Evolutionary conservation across 2,113 vertebrate species (phyloP).

Genomic region (Numenius arquata): DNA sequence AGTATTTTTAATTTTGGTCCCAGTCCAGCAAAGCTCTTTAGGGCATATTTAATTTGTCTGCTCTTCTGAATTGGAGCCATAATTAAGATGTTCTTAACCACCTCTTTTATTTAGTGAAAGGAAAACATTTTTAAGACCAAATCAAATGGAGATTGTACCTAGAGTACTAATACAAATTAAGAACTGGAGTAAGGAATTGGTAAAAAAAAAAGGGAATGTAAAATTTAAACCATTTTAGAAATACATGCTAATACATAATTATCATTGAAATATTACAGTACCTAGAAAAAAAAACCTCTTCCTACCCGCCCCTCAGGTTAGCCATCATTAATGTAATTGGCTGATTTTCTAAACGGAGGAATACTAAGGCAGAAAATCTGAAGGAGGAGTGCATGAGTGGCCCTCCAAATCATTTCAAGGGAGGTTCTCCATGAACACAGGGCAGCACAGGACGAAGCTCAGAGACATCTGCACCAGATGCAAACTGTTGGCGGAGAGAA

Average conservation of each 20-base stretch:
- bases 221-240: neutral
- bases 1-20: neutral
- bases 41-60: neutral
- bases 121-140: neutral
- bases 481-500: neutral
- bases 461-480: neutral
- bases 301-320: neutral
- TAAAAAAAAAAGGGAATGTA: neutral
- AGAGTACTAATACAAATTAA: neutral
- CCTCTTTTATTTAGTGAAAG: neutral
- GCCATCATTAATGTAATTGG: neutral
- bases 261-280: neutral
- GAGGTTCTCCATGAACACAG: neutral
- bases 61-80: neutral
- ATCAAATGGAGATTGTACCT: neutral
- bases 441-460: neutral
- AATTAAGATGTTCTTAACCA: neutral
- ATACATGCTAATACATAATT: neutral
- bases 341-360: neutral
- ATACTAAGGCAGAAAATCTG: neutral
- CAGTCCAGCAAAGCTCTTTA: neutral
- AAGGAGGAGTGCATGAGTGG: neutral
- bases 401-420: neutral
- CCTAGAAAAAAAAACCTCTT: neutral
- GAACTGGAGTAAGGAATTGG: neutral